Base-by-base conservation (phyloP, 1,140 invertebrate genomes). In the Ceratoteleas bidentatus region DNA sequence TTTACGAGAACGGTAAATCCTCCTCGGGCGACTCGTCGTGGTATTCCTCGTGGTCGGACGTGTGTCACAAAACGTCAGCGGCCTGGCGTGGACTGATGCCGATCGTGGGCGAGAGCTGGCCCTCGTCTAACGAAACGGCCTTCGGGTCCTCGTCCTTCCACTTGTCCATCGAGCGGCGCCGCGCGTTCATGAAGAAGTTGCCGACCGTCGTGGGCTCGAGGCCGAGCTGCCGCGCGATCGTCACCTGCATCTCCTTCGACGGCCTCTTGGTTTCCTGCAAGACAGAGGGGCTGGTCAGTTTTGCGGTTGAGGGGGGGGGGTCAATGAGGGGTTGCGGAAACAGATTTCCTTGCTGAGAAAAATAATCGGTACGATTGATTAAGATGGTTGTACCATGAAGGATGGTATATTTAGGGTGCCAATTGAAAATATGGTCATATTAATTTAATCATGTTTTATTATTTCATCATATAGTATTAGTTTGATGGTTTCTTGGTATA, bases 101-200 rank as follows among this genome's bases (percentile, higher is more conserved):
- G 85, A 91, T 89, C 86, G 89, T 90, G 36, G 91, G 91, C 69
- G 91, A 92, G 57, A 91, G 85, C 65, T 92, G 90, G 65, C 88
- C 90, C 73, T 92, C 91, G 76, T 92, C 91, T 70, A 91, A 83
- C 66, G 87, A 75, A 16, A 88, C 85, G 61, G 89, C 87, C 81
- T 94, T 94, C 33, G 93, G 93, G 78, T 95, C 94, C 84, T 99
- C 98, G 90, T 99, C 98, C 89, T 98, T 97, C 98, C 98, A 99
- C 89, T 99, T 99, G 92, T 99, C 99, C 95, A 99, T 98, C 3
- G 98, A 98, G 61, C 99, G 94, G 83, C 99, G 94, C 58, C 99
- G 93, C 32, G 99, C 99, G 92, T 99, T 99, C 99, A 99, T 99
- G 93, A 99, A 99, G 94, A 99, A 99, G 91, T 99, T 99, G 33